phyloP scores from a whole-genome alignment of 2,113 vertebrate genomes.

The Uria lomvia region DNA sequence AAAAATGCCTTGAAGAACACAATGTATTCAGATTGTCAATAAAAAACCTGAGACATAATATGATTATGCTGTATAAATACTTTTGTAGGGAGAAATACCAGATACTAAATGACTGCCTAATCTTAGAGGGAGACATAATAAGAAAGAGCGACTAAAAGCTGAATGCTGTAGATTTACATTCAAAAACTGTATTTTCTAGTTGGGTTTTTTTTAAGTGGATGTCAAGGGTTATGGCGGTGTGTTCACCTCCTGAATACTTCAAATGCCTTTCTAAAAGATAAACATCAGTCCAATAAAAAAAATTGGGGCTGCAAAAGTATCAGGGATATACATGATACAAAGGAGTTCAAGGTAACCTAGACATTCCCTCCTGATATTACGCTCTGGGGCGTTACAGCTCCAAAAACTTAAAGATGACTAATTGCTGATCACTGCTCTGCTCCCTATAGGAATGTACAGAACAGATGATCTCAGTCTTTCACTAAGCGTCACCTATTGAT shows the following conservation, averaged over 20 bases:
- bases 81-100: background rate
- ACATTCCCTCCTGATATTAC: background rate
- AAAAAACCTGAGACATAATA: background rate
- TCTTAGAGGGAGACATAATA: background rate
- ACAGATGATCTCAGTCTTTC: background rate
- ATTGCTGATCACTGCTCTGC: background rate
- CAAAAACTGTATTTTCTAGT: background rate
- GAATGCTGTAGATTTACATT: background rate
- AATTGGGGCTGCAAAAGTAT: background rate
- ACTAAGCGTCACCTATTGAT: background rate
- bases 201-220: background rate
- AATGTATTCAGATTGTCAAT: background rate
- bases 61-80: background rate
- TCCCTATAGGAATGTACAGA: background rate
- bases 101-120: background rate
- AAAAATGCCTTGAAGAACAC: background rate
- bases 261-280: background rate
- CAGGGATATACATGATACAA: background rate
- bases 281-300: background rate
- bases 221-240: background rate
- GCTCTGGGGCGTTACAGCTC: background rate
- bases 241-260: background rate
- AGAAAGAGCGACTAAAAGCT: background rate
- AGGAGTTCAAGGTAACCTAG: background rate
- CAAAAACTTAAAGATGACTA: background rate